Conservation (phyloP, 2,113 vertebrate species). For the Mesoclemmys tuberculata region DNA sequence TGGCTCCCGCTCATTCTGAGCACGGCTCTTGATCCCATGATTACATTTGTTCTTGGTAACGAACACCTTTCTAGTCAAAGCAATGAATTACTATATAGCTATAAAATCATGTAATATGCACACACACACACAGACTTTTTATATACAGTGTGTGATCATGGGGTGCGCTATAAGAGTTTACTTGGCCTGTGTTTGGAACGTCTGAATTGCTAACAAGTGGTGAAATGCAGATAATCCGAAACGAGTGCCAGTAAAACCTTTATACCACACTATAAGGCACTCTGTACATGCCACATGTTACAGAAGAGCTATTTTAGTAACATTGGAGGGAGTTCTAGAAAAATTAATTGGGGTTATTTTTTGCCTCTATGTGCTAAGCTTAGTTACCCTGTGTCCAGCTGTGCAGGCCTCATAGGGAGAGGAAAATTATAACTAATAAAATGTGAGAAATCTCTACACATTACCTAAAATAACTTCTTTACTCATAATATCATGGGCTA, state of each 20-base stretch:
- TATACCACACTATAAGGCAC: not conserved
- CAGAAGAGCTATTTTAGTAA: not conserved
- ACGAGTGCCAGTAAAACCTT: not conserved
- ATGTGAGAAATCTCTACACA: not conserved
- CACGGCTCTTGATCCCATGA: not conserved
- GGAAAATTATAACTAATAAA: slow-evolving; percentile 6
- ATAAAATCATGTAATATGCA: not conserved
- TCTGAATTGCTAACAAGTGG: not conserved
- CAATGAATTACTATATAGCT: not conserved
- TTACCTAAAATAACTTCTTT: not conserved
- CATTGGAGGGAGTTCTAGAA: not conserved
- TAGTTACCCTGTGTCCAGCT: not conserved
- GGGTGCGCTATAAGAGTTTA: not conserved
- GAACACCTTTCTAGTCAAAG: not conserved
- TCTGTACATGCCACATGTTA: not conserved
- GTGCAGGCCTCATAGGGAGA: not conserved
- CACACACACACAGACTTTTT: not conserved
- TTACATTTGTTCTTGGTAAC: not conserved
- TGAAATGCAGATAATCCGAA: not conserved
- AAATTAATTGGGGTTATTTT: not conserved
- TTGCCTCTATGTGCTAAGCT: not conserved
- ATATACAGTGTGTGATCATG: not conserved
- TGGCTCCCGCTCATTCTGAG: not conserved
- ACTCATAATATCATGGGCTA: not conserved
- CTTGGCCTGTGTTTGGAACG: not conserved